Evolutionary conservation across 2,113 vertebrate genomes (phyloP).

Genomic region (Salminus brasiliensis): DNA sequence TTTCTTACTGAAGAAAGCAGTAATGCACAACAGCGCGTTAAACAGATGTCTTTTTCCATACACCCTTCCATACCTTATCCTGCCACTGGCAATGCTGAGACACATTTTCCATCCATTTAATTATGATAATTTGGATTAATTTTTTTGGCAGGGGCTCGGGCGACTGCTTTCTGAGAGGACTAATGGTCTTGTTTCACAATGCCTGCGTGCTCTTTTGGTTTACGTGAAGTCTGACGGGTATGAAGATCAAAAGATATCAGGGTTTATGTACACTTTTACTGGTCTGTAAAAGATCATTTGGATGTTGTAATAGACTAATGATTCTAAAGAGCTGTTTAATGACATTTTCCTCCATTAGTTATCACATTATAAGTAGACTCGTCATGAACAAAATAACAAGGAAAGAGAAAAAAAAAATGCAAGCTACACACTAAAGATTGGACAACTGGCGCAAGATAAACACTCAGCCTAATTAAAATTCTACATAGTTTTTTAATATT

Average conservation of each 20-base stretch:
- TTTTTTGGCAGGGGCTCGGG: slow-evolving; percentile 12
- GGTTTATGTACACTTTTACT: slow-evolving; percentile 39
- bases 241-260: slow-evolving; percentile 30
- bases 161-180: slow-evolving; percentile 26
- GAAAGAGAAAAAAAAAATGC: background rate
- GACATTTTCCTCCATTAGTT: slow-evolving; percentile 13
- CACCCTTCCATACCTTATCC: slow-evolving; percentile 64
- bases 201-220: slow-evolving; percentile 20
- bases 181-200: slow-evolving; percentile 53
- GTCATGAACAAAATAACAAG: background rate
- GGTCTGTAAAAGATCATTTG: slow-evolving; percentile 32
- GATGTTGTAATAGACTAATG: slow-evolving; percentile 18
- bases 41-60: slow-evolving; percentile 73
- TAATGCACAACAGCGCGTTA: slow-evolving; percentile 44
- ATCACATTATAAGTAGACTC: background rate
- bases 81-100: slow-evolving; percentile 53
- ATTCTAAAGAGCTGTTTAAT: background rate
- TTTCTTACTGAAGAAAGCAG: slow-evolving; percentile 58
- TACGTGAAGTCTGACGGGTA: background rate
- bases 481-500: no score
- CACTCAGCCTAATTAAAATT: no score
- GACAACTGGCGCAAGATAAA: no score
- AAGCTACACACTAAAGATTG: background rate
- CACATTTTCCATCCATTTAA: slow-evolving; percentile 64
- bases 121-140: slow-evolving; percentile 52